Evolutionary conservation across 2,113 vertebrate genomes (phyloP).

Genomic region (Phoxinus phoxinus): DNA sequence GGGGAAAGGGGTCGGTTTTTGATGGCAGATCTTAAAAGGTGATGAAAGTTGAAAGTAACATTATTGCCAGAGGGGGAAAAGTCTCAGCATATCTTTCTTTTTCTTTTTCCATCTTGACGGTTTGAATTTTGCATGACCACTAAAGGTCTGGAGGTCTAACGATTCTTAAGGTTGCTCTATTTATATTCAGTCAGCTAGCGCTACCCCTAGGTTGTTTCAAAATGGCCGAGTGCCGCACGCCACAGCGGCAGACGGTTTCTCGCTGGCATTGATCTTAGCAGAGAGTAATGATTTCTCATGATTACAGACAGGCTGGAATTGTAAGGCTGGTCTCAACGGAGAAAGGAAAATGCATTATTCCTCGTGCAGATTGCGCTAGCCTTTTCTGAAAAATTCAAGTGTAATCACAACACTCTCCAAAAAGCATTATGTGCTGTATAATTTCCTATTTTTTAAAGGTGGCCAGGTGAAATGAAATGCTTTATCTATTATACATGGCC

Average conservation of each 20-base stretch:
- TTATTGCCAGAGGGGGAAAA: slow-evolving; percentile 50
- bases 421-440: slow-evolving; percentile 29
- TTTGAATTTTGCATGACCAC: slow-evolving; percentile 64
- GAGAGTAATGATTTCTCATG: slow-evolving; percentile 51
- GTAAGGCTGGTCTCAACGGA: slow-evolving; percentile 24
- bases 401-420: slow-evolving; percentile 32
- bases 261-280: slow-evolving; percentile 42
- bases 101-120: slow-evolving; percentile 46
- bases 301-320: slow-evolving; percentile 51
- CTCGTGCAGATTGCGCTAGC: not conserved
- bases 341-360: slow-evolving; percentile 28
- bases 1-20: slow-evolving; percentile 28
- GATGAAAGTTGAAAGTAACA: slow-evolving; percentile 55
- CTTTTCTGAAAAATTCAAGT: slow-evolving; percentile 19
- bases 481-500: slow-evolving; percentile 55
- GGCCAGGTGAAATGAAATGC: slow-evolving; percentile 46
- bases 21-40: slow-evolving; percentile 46
- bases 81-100: slow-evolving; percentile 30
- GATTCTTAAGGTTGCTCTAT: slow-evolving; percentile 49
- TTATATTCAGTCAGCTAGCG: slow-evolving; percentile 48
- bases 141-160: slow-evolving; percentile 53
- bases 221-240: slow-evolving; percentile 35
- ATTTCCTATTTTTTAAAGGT: slow-evolving; percentile 58
- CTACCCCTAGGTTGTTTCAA: slow-evolving; percentile 49
- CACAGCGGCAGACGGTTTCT: slow-evolving; percentile 18